These are phyloP conservation scores for Eupeodes luniger DNA, from an alignment of 2,888 invertebrate species.

Conservation along the genomic window DNA sequence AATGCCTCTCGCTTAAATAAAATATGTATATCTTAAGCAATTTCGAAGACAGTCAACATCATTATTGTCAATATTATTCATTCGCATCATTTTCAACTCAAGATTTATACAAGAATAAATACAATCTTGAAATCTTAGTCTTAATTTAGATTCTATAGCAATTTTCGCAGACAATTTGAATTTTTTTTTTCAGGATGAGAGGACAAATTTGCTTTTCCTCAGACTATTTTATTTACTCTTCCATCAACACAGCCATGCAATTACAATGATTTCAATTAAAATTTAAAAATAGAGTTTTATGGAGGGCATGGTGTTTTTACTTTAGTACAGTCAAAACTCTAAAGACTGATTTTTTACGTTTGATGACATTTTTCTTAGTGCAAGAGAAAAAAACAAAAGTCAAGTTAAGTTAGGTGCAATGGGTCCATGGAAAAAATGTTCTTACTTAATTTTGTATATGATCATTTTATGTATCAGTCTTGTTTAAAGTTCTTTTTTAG, in stretches of 20 bases:
- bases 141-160: constrained; percentile 51
- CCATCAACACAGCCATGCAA: constrained; percentile 37
- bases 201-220: constrained; percentile 19
- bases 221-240: constrained; percentile 33
- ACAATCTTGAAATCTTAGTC: constrained; percentile 47
- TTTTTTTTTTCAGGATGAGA: constrained; percentile 13
- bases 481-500: not conserved
- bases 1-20: constrained; percentile 4
- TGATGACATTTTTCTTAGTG: not conserved
- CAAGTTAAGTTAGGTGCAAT: not conserved
- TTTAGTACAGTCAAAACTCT: constrained; percentile 17
- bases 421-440: not conserved
- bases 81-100: constrained; percentile 13
- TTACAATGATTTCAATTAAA: constrained; percentile 63
- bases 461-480: not conserved
- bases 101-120: not conserved
- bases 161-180: constrained; percentile 53
- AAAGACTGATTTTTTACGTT: not conserved
- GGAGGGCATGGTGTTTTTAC: constrained; percentile 42
- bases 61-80: constrained; percentile 64
- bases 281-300: constrained; percentile 60
- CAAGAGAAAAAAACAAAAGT: not conserved
- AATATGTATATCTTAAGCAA: constrained; percentile 26
- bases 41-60: constrained; percentile 47
- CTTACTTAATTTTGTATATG: not conserved